Base-by-base conservation (phyloP, 2,797 vertebrate species). In the Leptodactylus fallax region DNA sequence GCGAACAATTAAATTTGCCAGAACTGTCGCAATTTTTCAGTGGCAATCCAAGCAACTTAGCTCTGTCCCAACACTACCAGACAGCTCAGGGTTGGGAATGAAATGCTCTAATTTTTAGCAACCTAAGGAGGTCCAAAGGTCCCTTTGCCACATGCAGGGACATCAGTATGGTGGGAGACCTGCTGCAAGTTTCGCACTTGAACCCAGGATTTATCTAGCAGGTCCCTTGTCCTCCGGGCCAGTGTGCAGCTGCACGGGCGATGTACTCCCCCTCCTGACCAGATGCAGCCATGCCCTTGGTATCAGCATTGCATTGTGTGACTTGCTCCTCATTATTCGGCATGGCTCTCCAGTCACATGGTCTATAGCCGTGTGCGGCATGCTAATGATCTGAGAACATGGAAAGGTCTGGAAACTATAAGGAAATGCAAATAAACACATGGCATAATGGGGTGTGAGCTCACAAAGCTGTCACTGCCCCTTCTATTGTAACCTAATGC, bases 401-500 rank as follows among this genome's bases (percentile, higher is more conserved):
- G 27, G 9, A 78, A 78, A 21, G 25, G 11, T 61, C 79, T 61
- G 79, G 19, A 47, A 61, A 61, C 25, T 47, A 19, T 53, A 55
- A 19, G 51, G 10, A 53, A 79, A 79, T 79, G 49, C 25, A 56
- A 49, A 71, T 67, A 79, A 83, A 56, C 16, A 45, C 47, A 74
- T 60, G 49, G 16, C n/a, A 45, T 55, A 74, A 76, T 85, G 58
- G 76, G 69, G 25, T 6, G 83, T 47, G 78, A 85, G 10, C 23
- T 63, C 19, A 17, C 77, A 71, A 21, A 61, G 65, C 61, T 72
- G 78, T 81, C 78, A 79, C 74, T 51, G 47, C 77, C 82, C 19
- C 0, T n/a, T 69, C 49, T 67, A 51, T 49, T 69, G 71, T 58
- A 78, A 88, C 25, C 78, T 88, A 85, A 89, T 86, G 69, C 79